phyloP scores from a whole-genome alignment of 2,888 invertebrate species.

The Euzophera pinguis region DNA sequence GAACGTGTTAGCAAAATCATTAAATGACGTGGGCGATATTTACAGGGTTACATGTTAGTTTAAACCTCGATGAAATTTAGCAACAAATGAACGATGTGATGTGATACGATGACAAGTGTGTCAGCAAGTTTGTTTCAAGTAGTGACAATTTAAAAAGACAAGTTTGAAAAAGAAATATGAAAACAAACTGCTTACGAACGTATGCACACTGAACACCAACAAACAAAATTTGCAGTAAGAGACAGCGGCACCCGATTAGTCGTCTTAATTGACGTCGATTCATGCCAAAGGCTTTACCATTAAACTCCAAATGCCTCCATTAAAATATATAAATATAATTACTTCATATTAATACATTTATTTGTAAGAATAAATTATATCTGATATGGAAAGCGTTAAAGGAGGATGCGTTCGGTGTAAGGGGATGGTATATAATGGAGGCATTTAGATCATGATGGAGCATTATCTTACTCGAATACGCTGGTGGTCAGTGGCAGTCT shows the following conservation, averaged over 20 bases:
- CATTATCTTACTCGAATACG: slow-evolving; percentile 92
- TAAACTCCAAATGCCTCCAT: slow-evolving; percentile 58
- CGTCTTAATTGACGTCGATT: slow-evolving; percentile 48
- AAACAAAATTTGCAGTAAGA: slow-evolving; percentile 52
- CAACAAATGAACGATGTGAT: slow-evolving; percentile 21
- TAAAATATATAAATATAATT: slow-evolving; percentile 22
- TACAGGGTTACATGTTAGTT: slow-evolving; percentile 52
- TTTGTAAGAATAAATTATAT: neutral
- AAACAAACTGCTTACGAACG: slow-evolving; percentile 45
- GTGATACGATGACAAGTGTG: slow-evolving; percentile 26
- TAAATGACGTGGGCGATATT: slow-evolving; percentile 29
- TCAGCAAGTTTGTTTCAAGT: slow-evolving; percentile 30
- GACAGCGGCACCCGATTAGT: slow-evolving; percentile 58
- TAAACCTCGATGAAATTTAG: slow-evolving; percentile 31
- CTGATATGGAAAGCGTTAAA: slow-evolving; percentile 3
- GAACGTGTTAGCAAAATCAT: slow-evolving; percentile 33
- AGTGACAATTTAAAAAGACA: slow-evolving; percentile 12
- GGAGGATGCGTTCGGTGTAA: slow-evolving; percentile 4
- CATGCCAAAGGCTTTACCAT: slow-evolving; percentile 54
- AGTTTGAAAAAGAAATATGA: slow-evolving; percentile 20
- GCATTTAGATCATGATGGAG: slow-evolving; percentile 48
- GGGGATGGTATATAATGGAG: slow-evolving; percentile 34
- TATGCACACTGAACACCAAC: slow-evolving; percentile 77
- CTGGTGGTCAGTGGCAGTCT: slow-evolving; percentile 91
- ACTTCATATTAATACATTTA: neutral